These are phyloP conservation scores for Hyperopisus bebe DNA, from an alignment of 2,113 vertebrate genomes.

Conservation along the genomic window DNA sequence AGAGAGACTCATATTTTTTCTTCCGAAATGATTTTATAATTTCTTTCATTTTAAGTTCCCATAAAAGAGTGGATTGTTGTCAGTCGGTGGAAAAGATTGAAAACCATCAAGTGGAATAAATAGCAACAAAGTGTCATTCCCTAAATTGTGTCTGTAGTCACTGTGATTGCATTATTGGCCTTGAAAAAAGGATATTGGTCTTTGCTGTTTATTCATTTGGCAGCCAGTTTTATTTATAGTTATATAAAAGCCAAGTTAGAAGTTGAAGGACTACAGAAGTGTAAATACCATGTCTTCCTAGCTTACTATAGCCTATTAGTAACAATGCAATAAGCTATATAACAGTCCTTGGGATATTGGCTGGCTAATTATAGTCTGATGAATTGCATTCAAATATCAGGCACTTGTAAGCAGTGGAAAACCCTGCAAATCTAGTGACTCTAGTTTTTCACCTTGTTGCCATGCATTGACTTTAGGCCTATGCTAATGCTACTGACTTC, in stretches of 20 bases:
- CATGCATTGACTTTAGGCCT: not conserved
- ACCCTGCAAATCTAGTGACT: not conserved
- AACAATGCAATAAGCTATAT: not conserved
- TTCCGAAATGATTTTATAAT: not conserved
- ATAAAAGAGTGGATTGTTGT: not conserved
- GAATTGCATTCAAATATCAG: not conserved
- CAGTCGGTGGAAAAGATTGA: not conserved
- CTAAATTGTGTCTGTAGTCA: not conserved
- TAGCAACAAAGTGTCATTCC: not conserved
- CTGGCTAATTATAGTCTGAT: not conserved
- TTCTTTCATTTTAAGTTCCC: constrained; percentile 1
- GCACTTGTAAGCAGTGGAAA: not conserved
- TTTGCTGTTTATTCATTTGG: not conserved
- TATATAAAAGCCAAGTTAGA: constrained; percentile 9
- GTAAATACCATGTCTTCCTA: not conserved
- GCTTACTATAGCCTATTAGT: not conserved
- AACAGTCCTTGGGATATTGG: not conserved
- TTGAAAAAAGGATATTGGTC: not conserved
- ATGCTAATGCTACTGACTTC: not conserved
- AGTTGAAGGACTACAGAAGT: constrained; percentile 3
- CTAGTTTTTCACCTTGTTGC: not conserved
- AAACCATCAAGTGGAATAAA: not conserved
- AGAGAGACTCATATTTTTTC: not conserved
- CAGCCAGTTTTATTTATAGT: not conserved
- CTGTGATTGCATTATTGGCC: constrained; percentile 3